Conservation (phyloP, 2,797 vertebrate species). For the Gobio occitaniae region DNA sequence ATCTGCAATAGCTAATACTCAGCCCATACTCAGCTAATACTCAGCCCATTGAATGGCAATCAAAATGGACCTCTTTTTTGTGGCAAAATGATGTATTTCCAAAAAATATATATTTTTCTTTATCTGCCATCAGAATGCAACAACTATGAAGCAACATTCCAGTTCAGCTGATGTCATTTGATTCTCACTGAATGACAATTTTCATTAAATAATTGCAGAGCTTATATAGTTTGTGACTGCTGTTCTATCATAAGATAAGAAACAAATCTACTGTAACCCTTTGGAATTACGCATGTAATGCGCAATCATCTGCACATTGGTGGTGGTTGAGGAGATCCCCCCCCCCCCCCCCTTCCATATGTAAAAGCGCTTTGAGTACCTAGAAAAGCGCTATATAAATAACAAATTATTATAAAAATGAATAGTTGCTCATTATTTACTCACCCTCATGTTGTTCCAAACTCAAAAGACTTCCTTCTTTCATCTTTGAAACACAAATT, state of each 20-base stretch:
- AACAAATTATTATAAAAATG: neutral
- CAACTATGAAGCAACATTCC: neutral
- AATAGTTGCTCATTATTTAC: neutral
- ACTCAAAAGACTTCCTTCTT: neutral
- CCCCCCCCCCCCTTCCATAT: too few relatives aligned
- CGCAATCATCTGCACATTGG: too few relatives aligned
- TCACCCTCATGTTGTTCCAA: neutral
- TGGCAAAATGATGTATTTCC: neutral
- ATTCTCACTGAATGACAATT: neutral
- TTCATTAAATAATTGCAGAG: neutral
- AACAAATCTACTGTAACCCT: neutral
- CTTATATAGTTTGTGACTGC: neutral
- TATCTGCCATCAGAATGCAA: neutral
- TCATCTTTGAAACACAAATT: neutral
- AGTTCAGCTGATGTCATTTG: neutral
- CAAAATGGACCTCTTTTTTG: neutral
- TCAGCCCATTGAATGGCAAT: neutral
- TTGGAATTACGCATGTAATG: neutral
- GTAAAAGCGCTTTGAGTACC: too few relatives aligned
- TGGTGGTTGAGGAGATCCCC: too few relatives aligned
- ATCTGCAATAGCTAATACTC: conserved; percentile 1
- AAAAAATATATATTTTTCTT: neutral
- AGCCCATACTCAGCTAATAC: neutral
- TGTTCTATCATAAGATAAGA: neutral
- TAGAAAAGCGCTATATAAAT: too few relatives aligned